Evolutionary conservation across 2,888 invertebrate species (phyloP).

Genomic region (Helleia helle): DNA sequence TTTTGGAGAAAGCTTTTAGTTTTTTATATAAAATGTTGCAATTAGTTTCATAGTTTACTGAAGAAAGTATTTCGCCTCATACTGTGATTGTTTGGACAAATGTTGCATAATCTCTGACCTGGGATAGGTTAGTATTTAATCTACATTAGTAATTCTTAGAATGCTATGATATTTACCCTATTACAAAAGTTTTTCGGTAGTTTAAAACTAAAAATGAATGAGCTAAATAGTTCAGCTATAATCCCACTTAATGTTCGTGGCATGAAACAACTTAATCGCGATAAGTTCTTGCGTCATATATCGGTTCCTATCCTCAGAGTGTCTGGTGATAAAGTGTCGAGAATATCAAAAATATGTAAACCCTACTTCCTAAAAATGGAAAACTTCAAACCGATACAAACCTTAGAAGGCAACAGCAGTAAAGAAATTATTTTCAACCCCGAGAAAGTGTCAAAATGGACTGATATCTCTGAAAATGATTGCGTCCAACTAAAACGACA

Average conservation of each 20-base stretch:
- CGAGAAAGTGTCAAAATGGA: slow-evolving; percentile 69
- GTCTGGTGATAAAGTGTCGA: slow-evolving; percentile 53
- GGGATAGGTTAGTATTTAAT: slow-evolving; percentile 24
- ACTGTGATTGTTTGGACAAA: background rate
- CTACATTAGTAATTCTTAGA: slow-evolving; percentile 14
- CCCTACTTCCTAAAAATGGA: slow-evolving; percentile 82
- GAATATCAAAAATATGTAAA: slow-evolving; percentile 76
- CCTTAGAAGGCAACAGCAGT: slow-evolving; percentile 44
- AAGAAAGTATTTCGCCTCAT: background rate
- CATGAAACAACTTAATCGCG: slow-evolving; percentile 81
- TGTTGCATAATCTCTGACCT: slow-evolving; percentile 13
- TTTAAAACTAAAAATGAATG: slow-evolving; percentile 35
- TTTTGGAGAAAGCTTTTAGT: background rate
- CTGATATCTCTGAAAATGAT: slow-evolving; percentile 69
- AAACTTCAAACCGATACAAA: slow-evolving; percentile 81
- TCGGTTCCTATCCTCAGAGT: slow-evolving; percentile 79
- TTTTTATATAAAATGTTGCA: background rate
- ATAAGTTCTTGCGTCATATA: slow-evolving; percentile 78
- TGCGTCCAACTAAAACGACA: slow-evolving; percentile 50
- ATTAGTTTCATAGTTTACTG: background rate
- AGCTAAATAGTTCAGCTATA: slow-evolving; percentile 28
- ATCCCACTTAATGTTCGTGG: slow-evolving; percentile 82
- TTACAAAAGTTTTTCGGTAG: slow-evolving; percentile 13
- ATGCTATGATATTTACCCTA: slow-evolving; percentile 19
- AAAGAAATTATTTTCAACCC: slow-evolving; percentile 81